Evolutionary conservation across 2,888 invertebrate genomes (phyloP), one percentile per base, ranked within the genome.

Genomic region (Celastrina argiolus): DNA sequence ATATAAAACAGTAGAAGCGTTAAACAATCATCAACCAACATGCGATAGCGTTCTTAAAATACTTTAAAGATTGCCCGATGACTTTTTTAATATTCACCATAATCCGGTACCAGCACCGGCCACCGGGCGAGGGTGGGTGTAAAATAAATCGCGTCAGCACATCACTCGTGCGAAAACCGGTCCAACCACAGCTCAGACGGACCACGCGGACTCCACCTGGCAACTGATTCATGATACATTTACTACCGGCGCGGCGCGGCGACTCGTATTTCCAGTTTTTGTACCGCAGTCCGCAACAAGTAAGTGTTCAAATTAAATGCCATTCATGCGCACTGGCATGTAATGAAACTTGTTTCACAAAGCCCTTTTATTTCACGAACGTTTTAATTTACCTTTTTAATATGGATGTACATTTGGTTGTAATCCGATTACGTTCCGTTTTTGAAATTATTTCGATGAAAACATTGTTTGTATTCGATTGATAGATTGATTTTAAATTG

Each of bases 251-350:
- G n/a, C n/a, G n/a, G n/a, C n/a, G n/a, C 70, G 65, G 71, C 67
- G 72, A 77, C 75, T 75, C 76, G 79, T 80, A 78, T 74, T 71
- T 75, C 74, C 64, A 68, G 75, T 74, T 76, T 79, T 78, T 78
- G 56, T 42, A 31, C 31, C 58, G 65, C 65, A 61, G 70, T 69
- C 31, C 58, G 65, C 65, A 61, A 71, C 69, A 69, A 76, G 77
- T 76, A 78, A 77, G 77, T 78, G 78, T 76, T 78, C 77, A 78
- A 78, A 81, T 81, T 79, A 78, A 82, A 77, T 75, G 75, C 75
- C 82, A 82, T 83, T 83, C 80, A 83, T 81, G 82, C 77, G 77
- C 74, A 76, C 74, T 69, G 76, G 73, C 75, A 74, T 77, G 79
- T 77, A 73, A 78, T 76, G 67, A 42, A 69, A 69, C 72, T 64